Evolutionary conservation across 2,888 invertebrate genomes (phyloP), one percentile per base, ranked within the genome.

Genomic region (Agrochola litura): DNA sequence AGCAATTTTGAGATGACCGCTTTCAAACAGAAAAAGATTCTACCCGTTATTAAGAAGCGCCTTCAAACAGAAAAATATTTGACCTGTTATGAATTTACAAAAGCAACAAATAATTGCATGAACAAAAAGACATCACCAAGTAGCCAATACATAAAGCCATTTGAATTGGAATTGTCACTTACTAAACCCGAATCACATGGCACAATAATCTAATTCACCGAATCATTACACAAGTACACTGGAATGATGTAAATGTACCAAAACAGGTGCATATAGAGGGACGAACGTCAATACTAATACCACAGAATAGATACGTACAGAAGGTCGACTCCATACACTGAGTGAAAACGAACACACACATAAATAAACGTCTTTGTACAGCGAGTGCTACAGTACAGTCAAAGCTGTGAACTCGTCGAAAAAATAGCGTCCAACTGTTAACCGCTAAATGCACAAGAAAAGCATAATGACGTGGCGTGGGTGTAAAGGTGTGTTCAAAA

Each of bases 231-330:
- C 65, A 19, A 52, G 54, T 64, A 70, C 58, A 71, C 25, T 6
- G 19, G 14, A 49, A 60, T 61, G 64, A 82, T 68, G 73, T 65
- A 67, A 84, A 61, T 63, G 58, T 77, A 66, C 19, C 25, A 66
- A 77, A 30, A 54, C 46, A 71, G 60, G 61, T 78, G 58, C 22
- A 43, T 64, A 68, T 76, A 75, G 63, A 70, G 41, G 46, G 43
- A 19, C 65, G 25, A 76, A 74, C 75, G 88, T 84, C 90, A 91
- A 92, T 91, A 91, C 85, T 91, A 25, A 46, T 30, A 90, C 37
- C 56, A 52, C 64, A 25, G 22, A 52, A 37, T 14, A 58, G 1
- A 25, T 22, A 22, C 0, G 0, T 9, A 10, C 30, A 73, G 73
- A 78, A 73, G 41, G 30, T 16, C 3, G 0, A 10, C 5, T 80